These are phyloP conservation scores for Pachycephala philippinensis DNA, from an alignment of 2,113 vertebrate species.

Conservation along the genomic window DNA sequence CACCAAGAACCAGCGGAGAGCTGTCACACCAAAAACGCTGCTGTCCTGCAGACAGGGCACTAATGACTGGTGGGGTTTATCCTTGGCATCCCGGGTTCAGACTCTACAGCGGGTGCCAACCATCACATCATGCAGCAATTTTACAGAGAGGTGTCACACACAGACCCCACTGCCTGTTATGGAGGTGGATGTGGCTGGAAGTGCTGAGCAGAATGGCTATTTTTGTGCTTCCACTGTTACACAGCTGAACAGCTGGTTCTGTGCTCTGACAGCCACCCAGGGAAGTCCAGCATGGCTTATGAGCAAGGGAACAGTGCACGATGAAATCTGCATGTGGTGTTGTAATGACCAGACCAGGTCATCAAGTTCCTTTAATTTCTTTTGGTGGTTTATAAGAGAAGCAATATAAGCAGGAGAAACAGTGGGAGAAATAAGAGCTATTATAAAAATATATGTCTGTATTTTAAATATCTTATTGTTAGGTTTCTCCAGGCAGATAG, in stretches of 20 bases:
- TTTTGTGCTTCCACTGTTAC: not conserved
- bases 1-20: not conserved
- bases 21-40: not conserved
- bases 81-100: not conserved
- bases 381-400: not conserved
- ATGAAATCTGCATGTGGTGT: not conserved
- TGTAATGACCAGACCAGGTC: not conserved
- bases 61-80: not conserved
- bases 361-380: not conserved
- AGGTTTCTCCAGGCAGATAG: not conserved
- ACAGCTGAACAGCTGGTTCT: slow-evolving; percentile 13
- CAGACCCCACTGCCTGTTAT: not conserved
- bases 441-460: not conserved
- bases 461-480: not conserved
- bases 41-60: not conserved
- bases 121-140: not conserved
- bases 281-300: not conserved
- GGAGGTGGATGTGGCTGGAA: slow-evolving; percentile 7
- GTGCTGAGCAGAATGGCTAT: not conserved
- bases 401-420: not conserved
- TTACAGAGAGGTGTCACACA: not conserved
- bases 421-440: not conserved
- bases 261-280: not conserved
- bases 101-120: not conserved
- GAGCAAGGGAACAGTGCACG: not conserved